Percentiles rank a stretch among this genome's conserved stretches.
These are phyloP conservation scores for Corythornis leucogaster DNA, from an alignment of 2,797 vertebrate species.

Conservation along the genomic window DNA sequence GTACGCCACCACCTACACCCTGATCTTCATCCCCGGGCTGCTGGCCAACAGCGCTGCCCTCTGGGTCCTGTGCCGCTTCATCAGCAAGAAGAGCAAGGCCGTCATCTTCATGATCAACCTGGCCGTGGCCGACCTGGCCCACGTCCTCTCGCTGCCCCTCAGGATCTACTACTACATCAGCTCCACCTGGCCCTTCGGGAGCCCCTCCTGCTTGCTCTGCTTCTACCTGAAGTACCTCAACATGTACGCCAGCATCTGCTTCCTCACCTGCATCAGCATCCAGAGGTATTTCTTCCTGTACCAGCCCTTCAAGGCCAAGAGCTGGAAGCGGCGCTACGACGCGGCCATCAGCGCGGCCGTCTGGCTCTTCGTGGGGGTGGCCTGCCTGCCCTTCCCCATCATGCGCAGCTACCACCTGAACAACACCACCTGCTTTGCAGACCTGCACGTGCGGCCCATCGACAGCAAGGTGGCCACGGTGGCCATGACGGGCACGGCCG, in stretches of 20 bases:
- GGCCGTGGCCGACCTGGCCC: conserved; percentile 85
- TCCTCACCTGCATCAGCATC: conserved; percentile 90
- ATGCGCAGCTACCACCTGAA: conserved; percentile 46
- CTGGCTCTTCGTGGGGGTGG: conserved; percentile 83
- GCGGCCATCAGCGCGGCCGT: conserved; percentile 77
- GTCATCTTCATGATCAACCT: conserved; percentile 94
- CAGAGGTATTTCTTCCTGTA: conserved; percentile 87
- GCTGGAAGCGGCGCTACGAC: conserved; percentile 88
- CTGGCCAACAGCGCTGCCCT: conserved; percentile 86
- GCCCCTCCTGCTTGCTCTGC: conserved; percentile 82
- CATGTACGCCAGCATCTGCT: conserved; percentile 91
- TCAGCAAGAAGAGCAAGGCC: conserved; percentile 87
- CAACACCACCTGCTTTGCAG: conserved; percentile 82
- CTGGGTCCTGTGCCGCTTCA: conserved; percentile 86
- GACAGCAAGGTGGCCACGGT: conserved; percentile 16
- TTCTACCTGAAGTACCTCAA: conserved; percentile 94
- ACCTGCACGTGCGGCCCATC: conserved; percentile 78
- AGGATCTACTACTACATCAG: conserved; percentile 88
- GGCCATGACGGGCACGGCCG: conserved; percentile 75
- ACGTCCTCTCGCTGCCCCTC: conserved; percentile 85
- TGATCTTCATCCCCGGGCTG: conserved; percentile 89
- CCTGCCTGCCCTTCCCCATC: conserved; percentile 85
- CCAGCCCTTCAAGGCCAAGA: conserved; percentile 84
- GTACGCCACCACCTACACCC: conserved; percentile 84
- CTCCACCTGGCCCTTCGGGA: conserved; percentile 84